Evolutionary conservation across 1,140 invertebrate genomes (phyloP), one percentile per base, ranked within the genome.

Genomic region (Andrena cerasifolii): DNA sequence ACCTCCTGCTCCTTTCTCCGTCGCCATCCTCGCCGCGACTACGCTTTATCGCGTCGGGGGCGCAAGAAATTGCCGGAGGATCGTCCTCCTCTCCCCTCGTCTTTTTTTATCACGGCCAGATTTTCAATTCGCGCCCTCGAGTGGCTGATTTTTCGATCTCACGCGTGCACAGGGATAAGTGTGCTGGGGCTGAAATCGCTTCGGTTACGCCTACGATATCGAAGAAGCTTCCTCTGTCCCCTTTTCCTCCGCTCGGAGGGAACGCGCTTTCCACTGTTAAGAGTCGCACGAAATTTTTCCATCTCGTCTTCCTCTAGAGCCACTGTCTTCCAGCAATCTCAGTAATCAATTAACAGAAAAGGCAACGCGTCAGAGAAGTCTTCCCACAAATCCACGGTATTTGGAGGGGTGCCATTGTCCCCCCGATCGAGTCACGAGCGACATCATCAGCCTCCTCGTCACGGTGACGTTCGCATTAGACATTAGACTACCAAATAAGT

Each of bases 401-500:
- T 70, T 49, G 24, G 18, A 80, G 75, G 53, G 68, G 58, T 70
- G n/a, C 63, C 36, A 77, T 82, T 74, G 80, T 78, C 61, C 76
- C 51, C 76, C 51, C 54, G 63, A 70, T 75, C 68, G 45, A 49
- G 67, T 67, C 83, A 80, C 49, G 59, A 63, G 70, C 63, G 71
- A 79, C 83, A 84, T 84, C 78, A 78, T 85, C 82, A 84, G 68
- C 53, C 59, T 78, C 68, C 68, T 81, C 82, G 78, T 85, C 82
- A 80, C 82, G 79, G 79, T 86, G 82, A 85, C 83, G 84, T 80
- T 84, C 81, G 85, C 83, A 88, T 91, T 88, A 89, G 88, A 89
- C 88, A 93, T 93, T 92, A 92, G 90, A 93, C 91, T 93, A 92
- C 91, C 92, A 93, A 93, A 93, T 93, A 93, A 93, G 91, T 92